A percentile compares a stretch with the other conserved stretches of the same genome.
Evolutionary conservation across 2,797 vertebrate species (phyloP).

Genomic region (Macroramphosus scolopax): DNA sequence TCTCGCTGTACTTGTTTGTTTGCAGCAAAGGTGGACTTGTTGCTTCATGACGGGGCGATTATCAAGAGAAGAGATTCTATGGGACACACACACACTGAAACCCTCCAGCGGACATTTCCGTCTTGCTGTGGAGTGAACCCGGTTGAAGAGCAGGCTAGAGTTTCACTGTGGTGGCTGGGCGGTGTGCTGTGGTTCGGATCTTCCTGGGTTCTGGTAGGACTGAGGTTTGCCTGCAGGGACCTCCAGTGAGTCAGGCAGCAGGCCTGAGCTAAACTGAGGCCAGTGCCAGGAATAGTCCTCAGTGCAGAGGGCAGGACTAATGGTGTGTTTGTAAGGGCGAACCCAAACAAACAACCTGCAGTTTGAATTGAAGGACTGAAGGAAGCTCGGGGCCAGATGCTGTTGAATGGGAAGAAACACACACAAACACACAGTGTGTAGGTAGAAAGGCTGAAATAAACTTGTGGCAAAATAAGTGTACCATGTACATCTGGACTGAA

Average conservation of each 20-base stretch:
- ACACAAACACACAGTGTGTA: constrained; percentile 32
- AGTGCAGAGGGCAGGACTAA: constrained; percentile 58
- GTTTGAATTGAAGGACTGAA: constrained; percentile 55
- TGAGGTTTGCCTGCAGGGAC: constrained; percentile 71
- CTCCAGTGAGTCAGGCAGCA: constrained; percentile 68
- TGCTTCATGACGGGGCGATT: constrained; percentile 56
- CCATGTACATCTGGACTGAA: constrained; percentile 45
- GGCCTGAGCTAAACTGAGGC: constrained; percentile 65
- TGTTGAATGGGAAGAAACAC: constrained; percentile 54
- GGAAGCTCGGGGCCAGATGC: constrained; percentile 54
- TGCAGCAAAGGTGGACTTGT: constrained; percentile 59
- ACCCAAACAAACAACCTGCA: constrained; percentile 72
- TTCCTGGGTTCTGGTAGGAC: constrained; percentile 68
- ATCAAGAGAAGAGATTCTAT: constrained; percentile 27
- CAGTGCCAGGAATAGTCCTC: constrained; percentile 65
- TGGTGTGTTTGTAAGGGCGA: constrained; percentile 72
- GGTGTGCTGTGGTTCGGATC: constrained; percentile 63
- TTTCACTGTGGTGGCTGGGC: constrained; percentile 65
- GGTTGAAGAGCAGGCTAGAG: constrained; percentile 54
- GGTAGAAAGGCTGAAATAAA: constrained; percentile 67
- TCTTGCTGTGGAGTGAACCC: constrained; percentile 43
- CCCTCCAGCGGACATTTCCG: constrained; percentile 50
- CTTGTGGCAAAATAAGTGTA: constrained; percentile 50
- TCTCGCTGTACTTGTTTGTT: constrained; percentile 50
- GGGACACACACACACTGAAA: constrained; percentile 33